Evolutionary conservation across 2,797 vertebrate species (phyloP), one percentile per base, ranked within the genome.

Genomic region (Distichodus sexfasciatus): DNA sequence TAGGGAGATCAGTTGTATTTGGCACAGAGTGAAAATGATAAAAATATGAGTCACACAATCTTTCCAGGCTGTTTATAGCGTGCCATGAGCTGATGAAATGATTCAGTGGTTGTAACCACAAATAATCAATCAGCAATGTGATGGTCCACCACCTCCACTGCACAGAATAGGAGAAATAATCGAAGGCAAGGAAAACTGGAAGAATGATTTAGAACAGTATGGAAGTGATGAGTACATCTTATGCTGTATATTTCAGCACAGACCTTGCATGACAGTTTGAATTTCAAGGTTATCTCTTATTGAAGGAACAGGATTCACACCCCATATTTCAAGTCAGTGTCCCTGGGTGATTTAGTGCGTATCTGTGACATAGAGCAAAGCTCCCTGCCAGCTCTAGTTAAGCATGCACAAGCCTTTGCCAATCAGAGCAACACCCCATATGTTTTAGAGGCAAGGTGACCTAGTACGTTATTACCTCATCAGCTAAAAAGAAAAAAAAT

Each of bases 391-490:
- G 44, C 43, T 51, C 36, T 33, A 55, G 41, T 77, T 72, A 71
- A 60, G 47, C 64, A 69, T 64, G 57, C 69, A 53, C 36, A 48
- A 75, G 60, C 66, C 50, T 23, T 64, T 38, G 31, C 57, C 69
- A 68, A 59, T 72, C 61, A 69, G 10, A 33, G 41, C 28, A 48
- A 46, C 15, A 58, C 57, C n/a, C 33, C 21, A 50, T 71, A 63
- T 77, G 65, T 67, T 72, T 60, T 48, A 54, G 38, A 71, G 71
- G 67, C 73, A 80, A 79, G 72, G 72, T 79, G 64, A 76, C 73
- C 71, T 65, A 59, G 40, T 15, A 38, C 74, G 74, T 77, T 53
- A 79, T 78, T 75, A 77, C 68, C 71, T 73, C 66, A 75, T 80
- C 63, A 69, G 40, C 44, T 61, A 46, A 66, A 58, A 61, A 47